Conservation (phyloP, 2,888 invertebrate genomes). For the Polydrusus cervinus region DNA sequence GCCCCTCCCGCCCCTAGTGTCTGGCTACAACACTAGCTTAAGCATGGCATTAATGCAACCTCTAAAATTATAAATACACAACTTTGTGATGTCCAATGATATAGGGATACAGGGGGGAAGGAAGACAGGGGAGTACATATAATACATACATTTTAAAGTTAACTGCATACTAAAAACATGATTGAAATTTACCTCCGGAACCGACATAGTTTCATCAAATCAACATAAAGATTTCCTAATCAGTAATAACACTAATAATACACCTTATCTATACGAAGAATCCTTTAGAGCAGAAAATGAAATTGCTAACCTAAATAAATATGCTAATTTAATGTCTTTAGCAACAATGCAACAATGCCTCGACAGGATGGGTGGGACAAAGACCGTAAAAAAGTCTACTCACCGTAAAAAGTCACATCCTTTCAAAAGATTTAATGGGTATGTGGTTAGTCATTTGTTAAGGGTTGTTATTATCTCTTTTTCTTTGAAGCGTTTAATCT, state of each 20-base stretch:
- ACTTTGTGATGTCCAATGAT: too few relatives aligned
- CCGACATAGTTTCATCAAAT: background rate
- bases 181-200: too few relatives aligned
- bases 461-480: slow-evolving; percentile 15
- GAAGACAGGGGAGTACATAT: too few relatives aligned
- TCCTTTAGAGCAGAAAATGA: slow-evolving; percentile 38
- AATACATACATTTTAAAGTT: too few relatives aligned
- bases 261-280: background rate
- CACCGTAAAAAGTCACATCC: slow-evolving; percentile 48
- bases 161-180: too few relatives aligned
- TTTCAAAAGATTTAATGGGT: slow-evolving; percentile 30
- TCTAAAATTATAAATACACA: too few relatives aligned
- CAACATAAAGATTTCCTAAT: slow-evolving; percentile 15
- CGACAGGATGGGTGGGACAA: slow-evolving; percentile 43
- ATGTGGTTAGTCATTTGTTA: slow-evolving; percentile 24
- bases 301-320: slow-evolving; percentile 39
- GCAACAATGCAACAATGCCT: slow-evolving; percentile 43
- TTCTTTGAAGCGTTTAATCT: slow-evolving; percentile 11
- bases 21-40: too few relatives aligned
- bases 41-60: too few relatives aligned
- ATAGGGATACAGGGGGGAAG: too few relatives aligned
- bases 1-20: too few relatives aligned
- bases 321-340: slow-evolving; percentile 36
- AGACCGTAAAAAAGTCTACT: slow-evolving; percentile 40
- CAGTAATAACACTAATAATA: slow-evolving; percentile 21